Percentiles rank a stretch among this genome's conserved stretches.
Conservation (phyloP, 1,140 invertebrate genomes). For the Penaeus indicus region DNA sequence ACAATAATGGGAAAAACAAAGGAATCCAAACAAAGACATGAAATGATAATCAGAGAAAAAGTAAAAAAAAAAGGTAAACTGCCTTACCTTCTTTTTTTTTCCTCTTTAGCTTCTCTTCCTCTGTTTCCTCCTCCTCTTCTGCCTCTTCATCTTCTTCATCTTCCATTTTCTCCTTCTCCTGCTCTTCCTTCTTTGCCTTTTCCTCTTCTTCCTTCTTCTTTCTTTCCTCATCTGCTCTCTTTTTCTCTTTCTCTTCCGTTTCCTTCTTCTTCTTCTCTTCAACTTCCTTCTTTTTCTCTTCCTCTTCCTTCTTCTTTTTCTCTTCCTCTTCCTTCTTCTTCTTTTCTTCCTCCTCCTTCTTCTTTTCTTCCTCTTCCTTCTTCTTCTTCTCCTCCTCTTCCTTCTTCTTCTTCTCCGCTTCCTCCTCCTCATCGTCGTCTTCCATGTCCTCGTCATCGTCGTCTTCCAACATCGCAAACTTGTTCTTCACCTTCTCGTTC, state of each 20-base stretch:
- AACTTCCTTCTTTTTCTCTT: conserved; percentile 31
- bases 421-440: conserved; percentile 33
- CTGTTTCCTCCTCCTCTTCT: conserved; percentile 60
- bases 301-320: background rate
- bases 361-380: background rate
- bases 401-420: background rate
- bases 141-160: conserved; percentile 63
- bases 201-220: conserved; percentile 48
- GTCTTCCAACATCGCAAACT: background rate
- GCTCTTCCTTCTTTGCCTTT: conserved; percentile 13
- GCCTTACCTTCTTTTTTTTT: conserved; percentile 51
- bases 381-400: background rate
- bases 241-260: conserved; percentile 4
- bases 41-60: too few relatives aligned
- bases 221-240: conserved; percentile 22
- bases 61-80: background rate
- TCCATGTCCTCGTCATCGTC: conserved; percentile 10
- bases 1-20: too few relatives aligned
- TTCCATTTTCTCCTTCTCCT: conserved; percentile 9
- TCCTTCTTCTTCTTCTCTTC: conserved; percentile 41
- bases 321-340: background rate
- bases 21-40: background rate
- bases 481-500: background rate
- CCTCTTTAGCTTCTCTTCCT: conserved; percentile 59
- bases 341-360: background rate